phyloP scores from a whole-genome alignment of 2,113 vertebrate genomes.

The Rhabdornis inornatus region DNA sequence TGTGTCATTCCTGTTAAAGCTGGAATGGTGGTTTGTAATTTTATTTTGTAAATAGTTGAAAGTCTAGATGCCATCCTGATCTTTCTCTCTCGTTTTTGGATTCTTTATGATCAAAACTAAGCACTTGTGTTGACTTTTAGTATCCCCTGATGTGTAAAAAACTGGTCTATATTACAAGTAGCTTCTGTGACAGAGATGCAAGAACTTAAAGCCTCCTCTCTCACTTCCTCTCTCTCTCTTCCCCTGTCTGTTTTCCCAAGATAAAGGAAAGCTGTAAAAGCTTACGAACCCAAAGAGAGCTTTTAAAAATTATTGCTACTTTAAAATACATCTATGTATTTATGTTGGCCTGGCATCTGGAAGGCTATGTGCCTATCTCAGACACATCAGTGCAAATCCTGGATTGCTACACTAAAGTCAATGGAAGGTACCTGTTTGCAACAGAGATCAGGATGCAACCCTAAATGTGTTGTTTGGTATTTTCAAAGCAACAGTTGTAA shows the following conservation, averaged over 20 bases:
- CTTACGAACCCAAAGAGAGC: background rate
- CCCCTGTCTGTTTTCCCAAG: background rate
- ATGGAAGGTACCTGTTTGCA: background rate
- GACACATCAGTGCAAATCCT: background rate
- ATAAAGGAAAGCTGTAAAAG: background rate
- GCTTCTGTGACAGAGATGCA: background rate
- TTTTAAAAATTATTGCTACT: conserved; percentile 25
- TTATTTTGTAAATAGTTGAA: conserved; percentile 57
- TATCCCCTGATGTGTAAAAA: background rate
- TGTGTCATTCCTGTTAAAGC: conserved; percentile 44
- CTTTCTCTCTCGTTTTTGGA: conserved; percentile 29
- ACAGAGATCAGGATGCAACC: background rate
- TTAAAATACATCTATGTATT: conserved; percentile 19
- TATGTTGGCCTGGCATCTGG: background rate
- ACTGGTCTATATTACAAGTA: background rate
- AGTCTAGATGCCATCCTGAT: conserved; percentile 38
- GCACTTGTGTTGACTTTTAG: conserved; percentile 39
- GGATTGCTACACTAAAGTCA: background rate
- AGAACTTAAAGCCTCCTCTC: background rate
- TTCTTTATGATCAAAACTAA: conserved; percentile 46
- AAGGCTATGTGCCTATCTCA: background rate
- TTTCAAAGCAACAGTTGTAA: background rate
- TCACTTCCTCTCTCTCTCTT: background rate
- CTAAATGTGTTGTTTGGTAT: background rate
- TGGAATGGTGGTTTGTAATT: conserved; percentile 22